Evolutionary conservation across 1,140 invertebrate genomes (phyloP).

Genomic region (Leptoteleia sp.): DNA sequence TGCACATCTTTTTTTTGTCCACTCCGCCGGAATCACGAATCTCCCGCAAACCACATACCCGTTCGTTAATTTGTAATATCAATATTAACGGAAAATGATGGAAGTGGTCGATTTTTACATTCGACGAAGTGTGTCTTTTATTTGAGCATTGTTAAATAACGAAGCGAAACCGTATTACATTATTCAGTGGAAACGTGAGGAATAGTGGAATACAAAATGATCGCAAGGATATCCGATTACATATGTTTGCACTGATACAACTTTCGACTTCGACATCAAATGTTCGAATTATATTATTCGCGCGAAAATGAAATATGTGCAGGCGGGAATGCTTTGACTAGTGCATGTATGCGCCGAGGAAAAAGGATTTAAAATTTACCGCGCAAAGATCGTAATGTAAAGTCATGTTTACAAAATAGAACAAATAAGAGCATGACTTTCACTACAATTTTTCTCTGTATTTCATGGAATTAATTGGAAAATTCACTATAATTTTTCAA

Average conservation of each 20-base stretch:
- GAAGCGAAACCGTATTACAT: constrained; percentile 23
- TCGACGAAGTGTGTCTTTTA: constrained; percentile 13
- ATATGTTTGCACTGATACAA: constrained; percentile 43
- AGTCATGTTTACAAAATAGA: too few species aligned
- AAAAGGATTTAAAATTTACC: too few species aligned
- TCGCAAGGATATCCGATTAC: constrained; percentile 49
- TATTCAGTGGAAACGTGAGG: constrained; percentile 28
- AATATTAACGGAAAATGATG: constrained; percentile 5
- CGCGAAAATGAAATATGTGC: constrained; percentile 24
- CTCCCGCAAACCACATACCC: background rate
- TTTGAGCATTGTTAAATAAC: constrained; percentile 30
- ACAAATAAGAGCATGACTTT: too few species aligned
- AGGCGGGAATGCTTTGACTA: constrained; percentile 18
- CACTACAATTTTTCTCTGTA: too few species aligned
- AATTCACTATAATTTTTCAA: too few species aligned
- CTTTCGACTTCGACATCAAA: constrained; percentile 46
- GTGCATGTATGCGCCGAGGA: too few species aligned
- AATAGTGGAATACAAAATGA: constrained; percentile 27
- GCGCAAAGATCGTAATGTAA: too few species aligned
- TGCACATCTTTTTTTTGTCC: too few species aligned
- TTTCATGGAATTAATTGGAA: too few species aligned
- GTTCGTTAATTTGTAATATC: constrained; percentile 9
- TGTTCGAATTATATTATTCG: constrained; percentile 45
- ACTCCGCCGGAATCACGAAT: background rate
- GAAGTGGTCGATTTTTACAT: background rate